phyloP scores from a whole-genome alignment of 2,888 invertebrate species.

The Heliothis peltigera region DNA sequence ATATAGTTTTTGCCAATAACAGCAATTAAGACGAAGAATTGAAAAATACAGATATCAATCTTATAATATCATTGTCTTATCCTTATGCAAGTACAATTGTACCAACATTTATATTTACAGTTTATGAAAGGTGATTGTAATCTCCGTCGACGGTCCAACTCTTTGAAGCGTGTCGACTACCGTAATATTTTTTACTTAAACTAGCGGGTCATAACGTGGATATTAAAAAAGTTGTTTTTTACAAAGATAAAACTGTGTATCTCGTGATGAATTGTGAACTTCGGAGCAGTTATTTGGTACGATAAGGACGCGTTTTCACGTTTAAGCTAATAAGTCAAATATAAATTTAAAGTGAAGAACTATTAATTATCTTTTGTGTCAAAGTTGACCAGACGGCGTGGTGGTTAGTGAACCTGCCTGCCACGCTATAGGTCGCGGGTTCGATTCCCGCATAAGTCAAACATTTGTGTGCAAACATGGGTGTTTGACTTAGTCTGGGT shows the following conservation, averaged over 20 bases:
- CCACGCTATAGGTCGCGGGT: no score
- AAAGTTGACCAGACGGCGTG: no score
- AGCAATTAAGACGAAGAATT: conserved; percentile 4
- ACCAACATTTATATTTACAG: conserved; percentile 56
- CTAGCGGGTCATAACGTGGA: conserved; percentile 60
- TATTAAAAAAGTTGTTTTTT: conserved; percentile 61
- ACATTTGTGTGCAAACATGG: no score
- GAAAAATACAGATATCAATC: conserved; percentile 20
- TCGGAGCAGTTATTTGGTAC: conserved; percentile 27
- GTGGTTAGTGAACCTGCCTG: no score
- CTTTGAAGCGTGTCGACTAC: conserved; percentile 71
- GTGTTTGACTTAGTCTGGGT: no score
- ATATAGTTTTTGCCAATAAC: conserved; percentile 3
- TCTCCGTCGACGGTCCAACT: conserved; percentile 66
- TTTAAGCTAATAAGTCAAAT: background rate
- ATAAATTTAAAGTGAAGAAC: no score
- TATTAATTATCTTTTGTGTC: no score
- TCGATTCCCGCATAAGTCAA: no score
- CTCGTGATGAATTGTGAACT: conserved; percentile 32
- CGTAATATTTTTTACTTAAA: conserved; percentile 67
- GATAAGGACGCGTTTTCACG: conserved; percentile 14
- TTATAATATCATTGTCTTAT: conserved; percentile 22
- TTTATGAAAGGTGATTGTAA: conserved; percentile 69
- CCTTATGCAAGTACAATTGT: conserved; percentile 39
- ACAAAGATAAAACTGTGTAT: conserved; percentile 47